Percentiles rank a stretch among this genome's conserved stretches.
Evolutionary conservation across 2,113 vertebrate species (phyloP).

Genomic region (Heterocephalus glaber): DNA sequence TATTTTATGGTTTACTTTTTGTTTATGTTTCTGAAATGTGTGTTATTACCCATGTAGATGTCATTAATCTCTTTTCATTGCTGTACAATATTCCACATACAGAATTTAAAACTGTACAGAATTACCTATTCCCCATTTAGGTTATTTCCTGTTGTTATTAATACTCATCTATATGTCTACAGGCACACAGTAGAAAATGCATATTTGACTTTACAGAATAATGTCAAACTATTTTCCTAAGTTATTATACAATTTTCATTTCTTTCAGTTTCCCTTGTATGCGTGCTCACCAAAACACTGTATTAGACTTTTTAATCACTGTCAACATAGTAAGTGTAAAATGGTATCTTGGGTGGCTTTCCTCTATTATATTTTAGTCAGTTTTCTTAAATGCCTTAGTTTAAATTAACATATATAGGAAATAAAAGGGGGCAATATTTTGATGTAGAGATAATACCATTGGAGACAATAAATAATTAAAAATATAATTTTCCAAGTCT

Average conservation of each 20-base stretch:
- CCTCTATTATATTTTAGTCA: not conserved
- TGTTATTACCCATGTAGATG: not conserved
- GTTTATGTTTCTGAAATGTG: not conserved
- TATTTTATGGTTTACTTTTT: not conserved
- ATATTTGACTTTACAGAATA: not conserved
- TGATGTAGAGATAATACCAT: constrained; percentile 11
- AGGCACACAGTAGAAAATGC: not conserved
- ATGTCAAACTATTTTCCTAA: constrained; percentile 1
- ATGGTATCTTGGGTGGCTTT: not conserved
- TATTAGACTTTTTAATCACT: not conserved
- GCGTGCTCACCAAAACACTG: not conserved
- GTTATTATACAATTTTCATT: not conserved
- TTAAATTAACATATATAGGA: not conserved
- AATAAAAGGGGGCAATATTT: not conserved
- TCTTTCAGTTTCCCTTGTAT: not conserved
- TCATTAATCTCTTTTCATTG: not conserved
- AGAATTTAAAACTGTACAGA: not conserved
- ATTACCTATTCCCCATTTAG: not conserved
- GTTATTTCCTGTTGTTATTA: not conserved
- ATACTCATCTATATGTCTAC: not conserved
- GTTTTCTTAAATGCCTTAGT: constrained; percentile 24
- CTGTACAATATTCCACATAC: not conserved
- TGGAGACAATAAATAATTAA: not conserved
- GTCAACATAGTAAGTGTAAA: not conserved
- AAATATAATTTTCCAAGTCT: not conserved